Percentiles rank a stretch among this genome's conserved stretches.
phyloP scores from a whole-genome alignment of 2,113 vertebrate species.

The Embiotoca jacksoni region DNA sequence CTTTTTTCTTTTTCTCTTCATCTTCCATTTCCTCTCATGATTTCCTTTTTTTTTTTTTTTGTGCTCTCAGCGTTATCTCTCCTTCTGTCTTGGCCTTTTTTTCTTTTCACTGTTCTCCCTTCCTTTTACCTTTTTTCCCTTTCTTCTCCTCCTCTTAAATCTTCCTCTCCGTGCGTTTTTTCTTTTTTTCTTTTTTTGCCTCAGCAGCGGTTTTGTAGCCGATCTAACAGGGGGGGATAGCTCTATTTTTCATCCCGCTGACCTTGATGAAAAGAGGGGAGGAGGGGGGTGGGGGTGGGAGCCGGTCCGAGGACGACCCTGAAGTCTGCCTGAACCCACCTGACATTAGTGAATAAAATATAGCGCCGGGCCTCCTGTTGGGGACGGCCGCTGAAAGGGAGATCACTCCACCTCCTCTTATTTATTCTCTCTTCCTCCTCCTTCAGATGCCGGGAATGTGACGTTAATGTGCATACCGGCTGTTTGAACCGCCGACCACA shows the following conservation, averaged over 20 bases:
- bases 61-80: too few relatives aligned
- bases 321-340: conserved; percentile 69
- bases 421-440: conserved; percentile 75
- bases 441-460: conserved; percentile 68
- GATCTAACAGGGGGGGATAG: conserved; percentile 44
- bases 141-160: conserved; percentile 43
- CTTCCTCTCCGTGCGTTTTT: conserved; percentile 19
- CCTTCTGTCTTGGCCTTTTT: background rate
- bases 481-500: conserved; percentile 80
- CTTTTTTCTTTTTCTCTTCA: background rate
- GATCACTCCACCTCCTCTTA: conserved; percentile 75
- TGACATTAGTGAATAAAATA: conserved; percentile 85
- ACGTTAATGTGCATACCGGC: conserved; percentile 80
- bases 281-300: background rate
- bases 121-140: conserved; percentile 5
- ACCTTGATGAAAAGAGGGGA: conserved; percentile 72
- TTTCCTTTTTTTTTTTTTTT: background rate
- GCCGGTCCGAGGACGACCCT: conserved; percentile 60
- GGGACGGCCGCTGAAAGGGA: conserved; percentile 77
- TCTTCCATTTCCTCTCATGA: background rate
- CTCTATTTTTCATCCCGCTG: conserved; percentile 67
- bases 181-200: conserved; percentile 14
- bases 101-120: background rate
- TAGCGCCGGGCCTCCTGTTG: conserved; percentile 67
- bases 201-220: conserved; percentile 55